Evolutionary conservation across 2,888 invertebrate species (phyloP), one percentile per base, ranked within the genome.

Genomic region (Ligdia adustata): DNA sequence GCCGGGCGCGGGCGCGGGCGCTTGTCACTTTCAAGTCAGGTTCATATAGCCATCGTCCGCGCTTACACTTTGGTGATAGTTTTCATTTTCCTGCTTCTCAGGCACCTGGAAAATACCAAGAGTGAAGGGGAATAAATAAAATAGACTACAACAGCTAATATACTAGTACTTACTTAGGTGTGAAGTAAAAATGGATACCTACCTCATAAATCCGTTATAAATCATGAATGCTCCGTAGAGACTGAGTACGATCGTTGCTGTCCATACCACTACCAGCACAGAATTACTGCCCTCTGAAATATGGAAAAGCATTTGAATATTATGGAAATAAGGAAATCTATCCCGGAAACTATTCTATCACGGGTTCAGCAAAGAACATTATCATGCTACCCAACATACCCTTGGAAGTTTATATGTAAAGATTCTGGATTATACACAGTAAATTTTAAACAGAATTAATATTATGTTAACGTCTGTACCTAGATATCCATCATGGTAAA

Each of bases 41-140:
- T 22, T 9, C 62, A 62, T 34, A 48, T 40, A 18, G 45, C 51
- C 53, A 42, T 50, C 42, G 31, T 45, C 33, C 26, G 44, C 39
- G 52, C 58, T 83, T 88, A 89, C 46, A 89, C 89, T 67, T 89
- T 89, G 46, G 88, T 82, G 52, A 89, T 71, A 34, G 76, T 74
- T 63, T 89, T 89, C 77, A 85, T 52, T 66, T 74, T 78, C 60
- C 79, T 73, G 76, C 85, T 86, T 49, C 82, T 77, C 47, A 87
- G 69, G 62, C 85, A 86, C 56, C 89, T 89, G 74, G 4, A 62
- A 66, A 57, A n/a, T n/a, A n/a, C n/a, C n/a, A 16, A 11, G 27
- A 27, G 12, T 27, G 3, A 0, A 11, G 11, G 2, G 5, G 5
- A 16, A 16, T 24, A 7, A 6, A 2, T 18, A 4, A 18, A 18